Evolutionary conservation across 1,140 invertebrate species (phyloP).

Genomic region (Schmidtea mediterranea): DNA sequence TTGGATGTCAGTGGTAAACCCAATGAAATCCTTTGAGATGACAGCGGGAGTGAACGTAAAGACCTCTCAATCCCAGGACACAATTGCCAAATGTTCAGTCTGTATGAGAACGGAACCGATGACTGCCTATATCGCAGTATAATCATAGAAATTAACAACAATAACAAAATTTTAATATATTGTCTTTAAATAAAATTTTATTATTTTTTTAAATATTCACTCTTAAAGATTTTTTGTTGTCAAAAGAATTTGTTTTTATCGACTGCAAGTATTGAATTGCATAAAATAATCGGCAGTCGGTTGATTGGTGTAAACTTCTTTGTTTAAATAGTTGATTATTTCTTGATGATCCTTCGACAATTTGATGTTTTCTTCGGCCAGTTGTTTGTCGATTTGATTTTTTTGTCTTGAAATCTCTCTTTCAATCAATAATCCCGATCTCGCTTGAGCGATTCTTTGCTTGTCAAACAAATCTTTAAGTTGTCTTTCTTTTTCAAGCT

Average conservation of each 20-base stretch:
- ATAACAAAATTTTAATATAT: too few relatives aligned
- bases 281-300: conserved; percentile 41
- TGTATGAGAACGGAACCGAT: conserved; percentile 1
- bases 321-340: conserved; percentile 35
- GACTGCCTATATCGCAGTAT: too few relatives aligned
- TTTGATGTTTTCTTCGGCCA: conserved; percentile 36
- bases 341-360: conserved; percentile 38
- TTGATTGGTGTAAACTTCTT: conserved; percentile 37
- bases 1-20: background rate
- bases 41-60: background rate
- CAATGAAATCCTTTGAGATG: background rate
- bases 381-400: conserved; percentile 30
- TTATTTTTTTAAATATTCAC: too few relatives aligned
- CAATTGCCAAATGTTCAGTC: background rate
- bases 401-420: conserved; percentile 20
- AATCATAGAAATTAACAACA: too few relatives aligned
- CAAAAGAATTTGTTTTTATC: too few relatives aligned
- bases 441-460: conserved; percentile 18
- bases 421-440: conserved; percentile 31
- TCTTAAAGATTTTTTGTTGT: too few relatives aligned
- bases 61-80: background rate
- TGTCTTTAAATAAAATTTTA: too few relatives aligned
- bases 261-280: conserved; percentile 46
- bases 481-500: conserved; percentile 18
- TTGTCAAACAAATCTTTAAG: conserved; percentile 35